Evolutionary conservation across 2,888 invertebrate species (phyloP).

Genomic region (Ischnura elegans): DNA sequence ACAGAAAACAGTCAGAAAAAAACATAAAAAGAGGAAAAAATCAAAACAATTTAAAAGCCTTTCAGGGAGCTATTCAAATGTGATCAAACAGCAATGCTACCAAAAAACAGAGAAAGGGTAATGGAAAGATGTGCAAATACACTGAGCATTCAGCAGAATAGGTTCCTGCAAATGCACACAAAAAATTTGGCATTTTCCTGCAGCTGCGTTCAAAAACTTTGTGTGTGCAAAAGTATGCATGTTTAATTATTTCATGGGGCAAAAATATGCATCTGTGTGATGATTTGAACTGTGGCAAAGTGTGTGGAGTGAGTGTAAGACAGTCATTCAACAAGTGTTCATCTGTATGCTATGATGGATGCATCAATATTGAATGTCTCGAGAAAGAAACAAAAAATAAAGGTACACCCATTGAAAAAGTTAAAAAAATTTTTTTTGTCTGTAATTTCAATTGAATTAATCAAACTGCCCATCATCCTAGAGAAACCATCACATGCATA

Average conservation of each 20-base stretch:
- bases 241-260: constrained; percentile 61
- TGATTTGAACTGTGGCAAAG: constrained; percentile 61
- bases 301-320: constrained; percentile 49
- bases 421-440: constrained; percentile 45
- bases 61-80: constrained; percentile 62
- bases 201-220: constrained; percentile 68
- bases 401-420: constrained; percentile 57
- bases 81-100: constrained; percentile 66
- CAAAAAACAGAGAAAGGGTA: constrained; percentile 65
- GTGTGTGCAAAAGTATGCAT: constrained; percentile 66
- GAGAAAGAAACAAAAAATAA: constrained; percentile 66
- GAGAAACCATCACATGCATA: constrained; percentile 67
- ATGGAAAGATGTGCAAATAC: constrained; percentile 68
- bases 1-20: constrained; percentile 63
- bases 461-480: constrained; percentile 67
- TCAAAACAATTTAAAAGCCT: constrained; percentile 57
- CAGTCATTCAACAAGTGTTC: constrained; percentile 56
- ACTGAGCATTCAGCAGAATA: constrained; percentile 71
- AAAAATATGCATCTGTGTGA: constrained; percentile 62
- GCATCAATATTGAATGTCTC: constrained; percentile 64
- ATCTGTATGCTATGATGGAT: constrained; percentile 65
- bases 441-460: constrained; percentile 49
- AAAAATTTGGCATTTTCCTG: constrained; percentile 68
- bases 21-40: constrained; percentile 42
- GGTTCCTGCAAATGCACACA: constrained; percentile 75